These are phyloP conservation scores for Danionella dracula DNA, from an alignment of 2,797 vertebrate genomes.

Conservation along the genomic window DNA sequence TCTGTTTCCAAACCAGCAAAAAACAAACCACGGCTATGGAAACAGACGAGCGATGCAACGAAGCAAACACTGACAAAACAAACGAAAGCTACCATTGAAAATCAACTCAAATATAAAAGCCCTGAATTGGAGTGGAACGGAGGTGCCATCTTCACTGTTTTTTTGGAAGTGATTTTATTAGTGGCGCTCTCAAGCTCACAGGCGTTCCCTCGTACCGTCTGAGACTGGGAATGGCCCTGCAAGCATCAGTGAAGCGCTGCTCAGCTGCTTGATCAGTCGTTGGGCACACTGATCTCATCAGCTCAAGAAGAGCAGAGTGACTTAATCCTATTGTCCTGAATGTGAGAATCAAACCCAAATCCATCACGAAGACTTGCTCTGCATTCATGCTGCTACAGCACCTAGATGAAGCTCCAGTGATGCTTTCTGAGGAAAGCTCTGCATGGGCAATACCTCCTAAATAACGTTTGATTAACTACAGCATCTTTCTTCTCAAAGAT, in stretches of 20 bases:
- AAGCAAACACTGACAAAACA: slow-evolving; percentile 50
- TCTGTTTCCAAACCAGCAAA: slow-evolving; percentile 35
- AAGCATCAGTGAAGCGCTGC: slow-evolving; percentile 42
- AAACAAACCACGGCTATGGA: slow-evolving; percentile 44
- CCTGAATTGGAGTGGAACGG: slow-evolving; percentile 43
- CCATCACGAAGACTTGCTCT: no score
- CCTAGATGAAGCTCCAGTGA: no score
- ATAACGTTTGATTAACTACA: no score
- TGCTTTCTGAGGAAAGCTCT: no score
- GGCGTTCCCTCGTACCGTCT: slow-evolving; percentile 26
- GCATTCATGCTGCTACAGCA: no score
- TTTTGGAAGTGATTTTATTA: no score
- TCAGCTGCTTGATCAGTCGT: slow-evolving; percentile 58
- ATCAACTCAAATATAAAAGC: slow-evolving; percentile 33
- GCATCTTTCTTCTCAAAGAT: no score
- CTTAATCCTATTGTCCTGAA: no score
- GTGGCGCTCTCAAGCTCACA: no score
- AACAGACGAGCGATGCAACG: slow-evolving; percentile 42
- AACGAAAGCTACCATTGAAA: slow-evolving; percentile 36
- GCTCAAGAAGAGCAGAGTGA: slow-evolving; percentile 51
- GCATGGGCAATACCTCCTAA: no score
- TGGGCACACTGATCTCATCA: slow-evolving; percentile 71
- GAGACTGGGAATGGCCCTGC: neutral
- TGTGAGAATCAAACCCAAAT: no score
- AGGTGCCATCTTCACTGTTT: slow-evolving; percentile 24